These are phyloP conservation scores for Drosophila pullipes DNA, from an alignment of 2,888 invertebrate genomes.

Conservation along the genomic window DNA sequence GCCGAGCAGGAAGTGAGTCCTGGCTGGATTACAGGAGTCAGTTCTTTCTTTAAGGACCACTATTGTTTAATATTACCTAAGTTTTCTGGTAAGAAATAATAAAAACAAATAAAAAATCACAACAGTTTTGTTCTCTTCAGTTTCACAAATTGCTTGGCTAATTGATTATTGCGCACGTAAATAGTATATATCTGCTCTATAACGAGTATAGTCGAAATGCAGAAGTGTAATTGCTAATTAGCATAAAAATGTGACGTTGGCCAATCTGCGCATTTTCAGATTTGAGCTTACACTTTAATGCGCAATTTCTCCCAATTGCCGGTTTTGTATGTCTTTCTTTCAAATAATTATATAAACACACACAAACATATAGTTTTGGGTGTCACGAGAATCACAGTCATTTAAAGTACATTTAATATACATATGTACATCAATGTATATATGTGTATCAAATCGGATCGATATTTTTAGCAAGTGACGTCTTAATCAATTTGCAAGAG, in stretches of 20 bases:
- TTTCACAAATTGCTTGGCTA: neutral
- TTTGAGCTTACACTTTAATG: conserved; percentile 16
- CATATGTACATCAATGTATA: too few species aligned
- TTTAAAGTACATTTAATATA: neutral
- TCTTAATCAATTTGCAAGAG: neutral
- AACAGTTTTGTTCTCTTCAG: neutral
- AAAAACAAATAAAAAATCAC: neutral
- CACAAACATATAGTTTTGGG: neutral
- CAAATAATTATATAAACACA: neutral
- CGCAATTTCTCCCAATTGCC: conserved; percentile 18
- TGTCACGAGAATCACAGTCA: conserved; percentile 1
- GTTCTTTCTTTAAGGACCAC: neutral
- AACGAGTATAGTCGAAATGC: neutral
- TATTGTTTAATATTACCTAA: neutral
- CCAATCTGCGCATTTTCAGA: conserved; percentile 13
- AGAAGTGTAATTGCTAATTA: neutral
- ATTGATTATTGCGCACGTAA: neutral
- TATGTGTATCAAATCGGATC: neutral
- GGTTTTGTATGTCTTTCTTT: neutral
- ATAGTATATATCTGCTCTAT: neutral
- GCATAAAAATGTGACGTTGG: conserved; percentile 9
- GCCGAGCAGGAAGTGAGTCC: neutral
- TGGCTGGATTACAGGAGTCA: neutral
- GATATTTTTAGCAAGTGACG: neutral
- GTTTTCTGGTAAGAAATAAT: neutral